Percentiles rank a stretch among this genome's conserved stretches.
Conservation (phyloP, 2,113 vertebrate genomes). For the Syngnathus scovelli region DNA sequence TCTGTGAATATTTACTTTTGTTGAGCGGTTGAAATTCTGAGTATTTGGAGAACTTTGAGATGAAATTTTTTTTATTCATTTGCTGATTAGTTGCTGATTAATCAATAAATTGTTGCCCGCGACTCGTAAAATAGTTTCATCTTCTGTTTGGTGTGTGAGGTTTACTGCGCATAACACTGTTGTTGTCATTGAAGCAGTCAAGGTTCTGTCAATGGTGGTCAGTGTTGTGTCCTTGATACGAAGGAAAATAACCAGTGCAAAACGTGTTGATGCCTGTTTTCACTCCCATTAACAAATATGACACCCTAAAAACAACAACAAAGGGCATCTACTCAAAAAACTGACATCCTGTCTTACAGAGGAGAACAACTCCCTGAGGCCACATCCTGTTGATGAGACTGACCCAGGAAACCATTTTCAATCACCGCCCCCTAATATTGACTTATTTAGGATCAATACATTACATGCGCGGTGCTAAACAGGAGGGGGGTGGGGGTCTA, state of each 20-base stretch:
- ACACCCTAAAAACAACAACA: background rate
- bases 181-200: constrained; percentile 12
- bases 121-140: background rate
- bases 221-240: constrained; percentile 31
- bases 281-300: background rate
- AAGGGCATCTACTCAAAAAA: constrained; percentile 7
- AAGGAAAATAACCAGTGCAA: constrained; percentile 7
- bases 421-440: constrained; percentile 12
- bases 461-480: background rate
- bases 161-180: background rate
- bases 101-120: too few species aligned
- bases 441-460: constrained; percentile 31
- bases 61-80: too few species aligned
- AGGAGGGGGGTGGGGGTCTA: background rate
- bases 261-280: background rate
- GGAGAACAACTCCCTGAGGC: background rate
- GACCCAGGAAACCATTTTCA: constrained; percentile 18
- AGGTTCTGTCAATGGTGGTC: constrained; percentile 11
- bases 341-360: constrained; percentile 9
- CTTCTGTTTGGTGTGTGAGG: background rate
- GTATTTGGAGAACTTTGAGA: too few species aligned
- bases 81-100: too few species aligned
- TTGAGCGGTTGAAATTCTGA: too few species aligned
- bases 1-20: too few species aligned
- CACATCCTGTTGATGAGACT: constrained; percentile 15